Conservation (phyloP, 2,113 vertebrate genomes). For the Strix aluco region DNA sequence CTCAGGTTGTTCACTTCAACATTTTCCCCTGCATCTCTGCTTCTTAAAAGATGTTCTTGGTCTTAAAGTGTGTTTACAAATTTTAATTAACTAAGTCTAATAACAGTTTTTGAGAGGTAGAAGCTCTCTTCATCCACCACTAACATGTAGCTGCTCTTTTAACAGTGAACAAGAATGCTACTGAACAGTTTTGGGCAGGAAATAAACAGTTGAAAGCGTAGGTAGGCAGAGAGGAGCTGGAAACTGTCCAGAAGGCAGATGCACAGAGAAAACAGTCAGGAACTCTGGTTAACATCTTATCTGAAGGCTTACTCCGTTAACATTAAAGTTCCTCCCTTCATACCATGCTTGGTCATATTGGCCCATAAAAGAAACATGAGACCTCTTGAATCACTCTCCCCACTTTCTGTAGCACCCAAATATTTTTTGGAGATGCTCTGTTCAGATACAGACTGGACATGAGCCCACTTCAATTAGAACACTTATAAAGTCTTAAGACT, state of each 20-base stretch:
- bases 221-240: conserved; percentile 38
- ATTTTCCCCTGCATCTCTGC: not conserved
- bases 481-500: not conserved
- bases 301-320: not conserved
- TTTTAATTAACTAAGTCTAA: not conserved
- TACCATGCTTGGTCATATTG: conserved; percentile 11
- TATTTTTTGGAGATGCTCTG: not conserved
- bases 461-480: not conserved
- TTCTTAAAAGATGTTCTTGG: not conserved
- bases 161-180: not conserved
- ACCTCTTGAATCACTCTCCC: not conserved
- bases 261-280: not conserved
- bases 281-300: conserved; percentile 47
- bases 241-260: conserved; percentile 18
- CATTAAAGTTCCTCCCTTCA: not conserved
- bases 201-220: not conserved
- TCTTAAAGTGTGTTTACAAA: not conserved
- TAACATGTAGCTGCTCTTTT: not conserved
- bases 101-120: not conserved
- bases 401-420: not conserved
- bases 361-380: not conserved
- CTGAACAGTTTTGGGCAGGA: not conserved
- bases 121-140: not conserved
- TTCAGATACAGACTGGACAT: not conserved
- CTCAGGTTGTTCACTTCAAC: not conserved